Base-by-base conservation (phyloP, 2,888 invertebrate genomes). In the Cancer borealis region DNA sequence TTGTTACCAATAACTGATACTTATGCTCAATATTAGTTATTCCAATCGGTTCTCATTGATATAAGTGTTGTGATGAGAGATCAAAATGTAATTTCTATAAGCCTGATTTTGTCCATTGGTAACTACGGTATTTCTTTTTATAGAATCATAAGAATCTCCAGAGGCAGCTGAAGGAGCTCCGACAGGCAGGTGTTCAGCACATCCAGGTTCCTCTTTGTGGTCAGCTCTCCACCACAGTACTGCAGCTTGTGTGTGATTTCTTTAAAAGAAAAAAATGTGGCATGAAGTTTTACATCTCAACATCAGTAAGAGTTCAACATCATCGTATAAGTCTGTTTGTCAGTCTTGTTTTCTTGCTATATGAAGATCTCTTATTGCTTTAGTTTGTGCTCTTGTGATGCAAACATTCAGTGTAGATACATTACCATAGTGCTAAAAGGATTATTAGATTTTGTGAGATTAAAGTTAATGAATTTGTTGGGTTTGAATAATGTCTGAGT, bases 171-270 rank as follows among this genome's bases (percentile, higher is more conserved):
- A 84, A 84, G 39, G 84, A 84, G 39, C 84, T 84, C 39, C 84
- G 84, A n/a, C 84, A 84, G 39, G 84, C 84, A 39, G 84, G 84
- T 39, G 39, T 84, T 10, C 84, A 84, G 12, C 84, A 84, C 84
- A 84, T 84, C 39, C 84, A 84, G 39, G 39, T 84, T 0, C 84
- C 84, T 39, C 84, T 84, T 12, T 84, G 14, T 10, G 84, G 30
- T 14, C 84, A 84, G 17, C 84, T 84, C 39, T 84, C 84, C 17
- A 30, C 84, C 39, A 39, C 84, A 84, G 84, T 84, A 39, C 84
- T 84, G 84, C 84, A 84, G 84, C 30, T 39, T 30, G 84, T 84
- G 84, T 84, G 84, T 17, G 84, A 84, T 12, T 84, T 84, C 84
- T 84, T 84, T n/a, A 84, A 84, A n/a, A 84, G 39, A 14, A 84